Conservation (phyloP, 1,140 invertebrate genomes). For the Drosophila malerkotliana region DNA sequence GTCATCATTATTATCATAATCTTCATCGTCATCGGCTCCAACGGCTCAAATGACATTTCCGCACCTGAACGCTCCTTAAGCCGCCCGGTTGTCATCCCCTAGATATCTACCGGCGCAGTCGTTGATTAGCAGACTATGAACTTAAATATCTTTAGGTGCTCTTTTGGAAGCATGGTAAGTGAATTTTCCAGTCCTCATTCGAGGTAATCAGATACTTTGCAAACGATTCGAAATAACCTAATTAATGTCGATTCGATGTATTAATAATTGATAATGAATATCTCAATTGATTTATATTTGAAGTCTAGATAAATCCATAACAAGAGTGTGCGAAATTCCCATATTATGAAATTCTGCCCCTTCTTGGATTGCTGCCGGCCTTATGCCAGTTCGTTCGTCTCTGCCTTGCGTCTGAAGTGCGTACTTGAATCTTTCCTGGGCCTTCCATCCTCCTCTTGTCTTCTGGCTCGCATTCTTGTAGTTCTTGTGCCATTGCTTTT, state of each 20-base stretch:
- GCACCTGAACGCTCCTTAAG: conserved; percentile 20
- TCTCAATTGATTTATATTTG: too few species aligned
- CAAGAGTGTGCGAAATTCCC: conserved; percentile 16
- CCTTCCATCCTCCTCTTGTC: conserved; percentile 28
- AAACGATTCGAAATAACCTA: too few species aligned
- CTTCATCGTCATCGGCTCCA: conserved; percentile 49
- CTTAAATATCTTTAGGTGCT: conserved; percentile 1
- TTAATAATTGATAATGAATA: too few species aligned
- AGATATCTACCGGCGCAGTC: conserved; percentile 13
- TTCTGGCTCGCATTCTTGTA: conserved; percentile 12
- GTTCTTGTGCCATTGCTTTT: conserved; percentile 43
- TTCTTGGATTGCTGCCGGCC: background rate
- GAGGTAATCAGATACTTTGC: too few species aligned
- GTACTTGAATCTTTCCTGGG: conserved; percentile 64
- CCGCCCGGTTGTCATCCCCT: background rate
- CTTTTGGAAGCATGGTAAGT: conserved; percentile 4
- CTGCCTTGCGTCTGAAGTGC: conserved; percentile 71
- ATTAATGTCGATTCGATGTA: too few species aligned
- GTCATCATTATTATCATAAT: conserved; percentile 46
- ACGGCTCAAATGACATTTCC: conserved; percentile 54
- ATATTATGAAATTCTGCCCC: background rate
- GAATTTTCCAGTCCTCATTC: background rate
- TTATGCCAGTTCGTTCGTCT: conserved; percentile 25
- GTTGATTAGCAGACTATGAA: conserved; percentile 41
- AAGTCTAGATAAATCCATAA: background rate